Conservation (phyloP, 2,113 vertebrate genomes). For the Piprites chloris region DNA sequence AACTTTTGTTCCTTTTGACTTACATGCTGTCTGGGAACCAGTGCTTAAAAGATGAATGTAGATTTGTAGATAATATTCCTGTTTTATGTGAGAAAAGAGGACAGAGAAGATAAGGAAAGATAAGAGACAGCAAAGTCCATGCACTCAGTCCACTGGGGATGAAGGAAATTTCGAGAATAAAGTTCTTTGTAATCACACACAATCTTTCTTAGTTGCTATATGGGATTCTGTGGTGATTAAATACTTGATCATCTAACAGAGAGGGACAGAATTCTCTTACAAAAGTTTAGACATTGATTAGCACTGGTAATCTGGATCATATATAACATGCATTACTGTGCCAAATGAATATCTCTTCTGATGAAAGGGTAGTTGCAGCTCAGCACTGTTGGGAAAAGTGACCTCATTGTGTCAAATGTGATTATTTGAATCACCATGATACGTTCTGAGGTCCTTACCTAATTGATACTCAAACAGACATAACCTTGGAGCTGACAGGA, state of each 20-base stretch:
- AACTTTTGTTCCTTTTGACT: not conserved
- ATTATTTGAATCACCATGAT: not conserved
- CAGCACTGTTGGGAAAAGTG: not conserved
- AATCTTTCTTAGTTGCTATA: not conserved
- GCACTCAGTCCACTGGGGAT: not conserved
- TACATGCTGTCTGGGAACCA: not conserved
- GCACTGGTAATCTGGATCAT: not conserved
- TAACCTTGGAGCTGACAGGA: not conserved
- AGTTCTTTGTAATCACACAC: not conserved
- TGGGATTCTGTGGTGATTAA: not conserved
- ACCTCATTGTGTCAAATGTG: not conserved
- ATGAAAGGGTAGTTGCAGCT: not conserved
- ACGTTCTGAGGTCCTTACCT: not conserved
- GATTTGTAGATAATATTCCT: not conserved
- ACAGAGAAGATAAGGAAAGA: not conserved
- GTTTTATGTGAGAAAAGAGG: not conserved
- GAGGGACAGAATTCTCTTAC: not conserved
- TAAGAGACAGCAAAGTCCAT: not conserved
- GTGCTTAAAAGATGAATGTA: not conserved
- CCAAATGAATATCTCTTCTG: not conserved
- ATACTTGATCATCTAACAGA: not conserved
- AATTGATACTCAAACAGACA: not conserved
- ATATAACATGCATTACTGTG: not conserved
- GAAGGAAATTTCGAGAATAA: not conserved
- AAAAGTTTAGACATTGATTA: not conserved